Base-by-base conservation (phyloP, 2,888 invertebrate genomes). In the Pheosia tremula region DNA sequence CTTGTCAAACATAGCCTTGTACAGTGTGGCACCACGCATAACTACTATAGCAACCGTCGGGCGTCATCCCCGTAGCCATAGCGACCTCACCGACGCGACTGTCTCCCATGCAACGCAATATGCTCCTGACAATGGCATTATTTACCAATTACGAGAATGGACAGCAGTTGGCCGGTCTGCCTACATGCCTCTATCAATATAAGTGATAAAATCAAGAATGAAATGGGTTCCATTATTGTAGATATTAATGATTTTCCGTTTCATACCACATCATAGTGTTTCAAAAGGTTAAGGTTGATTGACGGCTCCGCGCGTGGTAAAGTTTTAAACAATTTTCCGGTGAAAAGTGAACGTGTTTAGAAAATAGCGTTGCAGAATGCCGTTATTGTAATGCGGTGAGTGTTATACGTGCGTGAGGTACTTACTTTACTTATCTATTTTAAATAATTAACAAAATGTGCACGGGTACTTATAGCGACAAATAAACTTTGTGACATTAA, bases 31-130 rank as follows among this genome's bases (percentile, higher is more conserved):
- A 85, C 84, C 73, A 68, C 63, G 71, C 68, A 58, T 61, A 68
- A 56, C 56, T 64, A 65, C 81, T 78, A 81, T 24, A 80, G 85
- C 79, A 83, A 87, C 85, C 71, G 62, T 59, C 60, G 72, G 73
- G 86, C 90, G 87, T 86, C 87, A 74, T 68, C 74, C 69, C 64
- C 61, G 91, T 90, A 72, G 75, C 80, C 85, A 91, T 90, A 85
- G 79, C 69, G 72, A 91, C 86, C 60, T 63, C 67, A 7, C 61
- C 67, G 60, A 61, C 66, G 24, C 24, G 24, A 39, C 45, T 45
- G 41, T 13, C 41, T n/a, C 24, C 66, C 69, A n/a, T 11, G 9
- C 38, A 66, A 71, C 69, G 77, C 80, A 78, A 68, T 74, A 74
- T 77, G 68, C 68, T 70, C 64, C 74, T 79, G 80, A 83, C 81